phyloP scores from a whole-genome alignment of 2,113 vertebrate genomes.

The Pseudopipra pipra region DNA sequence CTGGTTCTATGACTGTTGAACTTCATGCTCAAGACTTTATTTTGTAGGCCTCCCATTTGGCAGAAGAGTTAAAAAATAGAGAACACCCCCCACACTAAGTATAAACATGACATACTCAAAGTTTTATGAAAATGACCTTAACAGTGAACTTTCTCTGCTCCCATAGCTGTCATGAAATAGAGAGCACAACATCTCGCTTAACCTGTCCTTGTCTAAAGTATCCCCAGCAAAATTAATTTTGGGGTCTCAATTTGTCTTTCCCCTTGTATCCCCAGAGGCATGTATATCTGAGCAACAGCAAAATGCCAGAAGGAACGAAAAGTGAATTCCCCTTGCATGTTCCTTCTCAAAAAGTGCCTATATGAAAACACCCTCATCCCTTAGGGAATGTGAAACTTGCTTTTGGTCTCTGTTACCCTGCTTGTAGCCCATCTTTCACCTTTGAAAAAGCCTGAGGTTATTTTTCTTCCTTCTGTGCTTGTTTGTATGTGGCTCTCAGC shows the following conservation, averaged over 20 bases:
- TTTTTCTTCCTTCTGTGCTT: conserved; percentile 10
- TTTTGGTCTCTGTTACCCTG: not conserved
- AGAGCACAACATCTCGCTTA: not conserved
- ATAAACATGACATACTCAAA: not conserved
- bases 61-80: not conserved
- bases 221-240: not conserved
- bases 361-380: not conserved
- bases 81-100: accelerated
- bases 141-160: not conserved
- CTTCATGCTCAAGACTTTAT: not conserved
- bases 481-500: not conserved
- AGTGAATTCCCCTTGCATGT: not conserved
- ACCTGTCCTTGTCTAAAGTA: not conserved
- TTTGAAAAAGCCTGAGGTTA: not conserved
- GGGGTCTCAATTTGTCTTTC: not conserved
- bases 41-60: not conserved
- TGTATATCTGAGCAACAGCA: not conserved
- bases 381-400: not conserved
- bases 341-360: not conserved
- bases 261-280: not conserved
- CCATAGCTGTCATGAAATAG: not conserved
- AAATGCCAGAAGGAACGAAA: not conserved
- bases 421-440: not conserved
- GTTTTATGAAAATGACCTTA: not conserved
- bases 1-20: not conserved